phyloP scores from a whole-genome alignment of 2,888 invertebrate genomes.

The Taenaris catops region DNA sequence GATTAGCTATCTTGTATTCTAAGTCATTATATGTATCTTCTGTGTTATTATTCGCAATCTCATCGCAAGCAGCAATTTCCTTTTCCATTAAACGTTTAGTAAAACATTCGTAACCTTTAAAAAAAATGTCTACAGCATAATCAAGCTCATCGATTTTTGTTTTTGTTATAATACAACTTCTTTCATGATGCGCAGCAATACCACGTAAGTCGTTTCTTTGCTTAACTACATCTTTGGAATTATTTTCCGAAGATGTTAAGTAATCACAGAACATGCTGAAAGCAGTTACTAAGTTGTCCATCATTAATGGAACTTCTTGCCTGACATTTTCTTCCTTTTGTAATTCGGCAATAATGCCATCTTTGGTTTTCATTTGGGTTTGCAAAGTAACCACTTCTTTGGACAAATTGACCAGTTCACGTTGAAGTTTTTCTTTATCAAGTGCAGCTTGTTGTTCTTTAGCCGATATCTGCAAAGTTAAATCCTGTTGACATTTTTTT shows the following conservation, averaged over 20 bases:
- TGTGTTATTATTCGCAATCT: too few species aligned
- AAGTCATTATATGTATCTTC: slow-evolving; percentile 12
- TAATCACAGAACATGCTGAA: slow-evolving; percentile 35
- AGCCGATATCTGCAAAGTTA: slow-evolving; percentile 27
- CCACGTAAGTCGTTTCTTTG: slow-evolving; percentile 31
- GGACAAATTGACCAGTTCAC: slow-evolving; percentile 30
- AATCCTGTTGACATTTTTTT: slow-evolving; percentile 32
- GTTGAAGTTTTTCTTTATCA: slow-evolving; percentile 29
- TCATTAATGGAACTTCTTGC: slow-evolving; percentile 37
- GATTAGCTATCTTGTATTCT: slow-evolving; percentile 25
- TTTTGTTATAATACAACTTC: slow-evolving; percentile 14
- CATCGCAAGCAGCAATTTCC: too few species aligned
- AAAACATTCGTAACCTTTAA: slow-evolving; percentile 14
- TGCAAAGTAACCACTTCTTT: slow-evolving; percentile 33
- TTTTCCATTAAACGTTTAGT: background rate
- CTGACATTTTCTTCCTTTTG: slow-evolving; percentile 29
- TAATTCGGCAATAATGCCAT: slow-evolving; percentile 30
- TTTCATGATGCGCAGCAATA: slow-evolving; percentile 19
- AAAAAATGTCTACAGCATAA: slow-evolving; percentile 24
- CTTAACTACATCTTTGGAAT: slow-evolving; percentile 30
- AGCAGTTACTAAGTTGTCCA: slow-evolving; percentile 36
- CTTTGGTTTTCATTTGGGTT: slow-evolving; percentile 23
- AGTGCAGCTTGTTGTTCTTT: slow-evolving; percentile 29
- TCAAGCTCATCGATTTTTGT: slow-evolving; percentile 23
- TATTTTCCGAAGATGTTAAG: slow-evolving; percentile 37